phyloP scores from a whole-genome alignment of 2,113 vertebrate species.

The Chaenogobius annularis region DNA sequence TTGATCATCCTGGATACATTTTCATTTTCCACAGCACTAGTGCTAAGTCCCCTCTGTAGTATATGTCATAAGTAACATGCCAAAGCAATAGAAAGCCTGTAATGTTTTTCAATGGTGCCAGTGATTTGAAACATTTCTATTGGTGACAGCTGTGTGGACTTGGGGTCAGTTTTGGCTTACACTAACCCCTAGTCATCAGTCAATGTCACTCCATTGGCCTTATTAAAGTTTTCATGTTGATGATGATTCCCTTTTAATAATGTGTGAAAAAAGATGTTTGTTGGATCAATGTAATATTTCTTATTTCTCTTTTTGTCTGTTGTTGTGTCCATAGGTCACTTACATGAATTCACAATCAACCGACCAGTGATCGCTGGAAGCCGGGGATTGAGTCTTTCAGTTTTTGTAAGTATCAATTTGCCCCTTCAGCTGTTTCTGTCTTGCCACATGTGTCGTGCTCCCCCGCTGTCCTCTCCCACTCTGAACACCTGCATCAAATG shows the following conservation, averaged over 20 bases:
- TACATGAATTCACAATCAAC: constrained; percentile 96
- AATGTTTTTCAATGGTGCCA: constrained; percentile 63
- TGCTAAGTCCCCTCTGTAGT: background rate
- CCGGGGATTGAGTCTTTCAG: constrained; percentile 88
- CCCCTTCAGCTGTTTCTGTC: constrained; percentile 58
- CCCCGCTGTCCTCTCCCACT: constrained; percentile 66
- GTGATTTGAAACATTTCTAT: constrained; percentile 68
- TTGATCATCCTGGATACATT: constrained; percentile 10
- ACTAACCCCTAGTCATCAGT: constrained; percentile 62
- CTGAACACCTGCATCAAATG: constrained; percentile 70
- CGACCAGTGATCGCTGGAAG: constrained; percentile 92
- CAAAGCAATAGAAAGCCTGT: constrained; percentile 47
- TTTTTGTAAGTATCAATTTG: constrained; percentile 91
- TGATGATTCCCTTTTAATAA: constrained; percentile 31
- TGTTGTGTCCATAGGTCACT: constrained; percentile 80
- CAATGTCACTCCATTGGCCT: constrained; percentile 36
- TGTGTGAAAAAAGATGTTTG: background rate
- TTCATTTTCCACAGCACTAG: constrained; percentile 8
- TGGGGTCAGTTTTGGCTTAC: constrained; percentile 47
- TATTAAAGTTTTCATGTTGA: constrained; percentile 28
- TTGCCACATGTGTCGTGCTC: constrained; percentile 46
- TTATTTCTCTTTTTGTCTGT: constrained; percentile 7
- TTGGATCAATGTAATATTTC: background rate
- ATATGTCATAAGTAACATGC: constrained; percentile 39
- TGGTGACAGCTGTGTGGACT: constrained; percentile 49